Base-by-base conservation (phyloP, 2,797 vertebrate species). In the Molossus molossus region DNA sequence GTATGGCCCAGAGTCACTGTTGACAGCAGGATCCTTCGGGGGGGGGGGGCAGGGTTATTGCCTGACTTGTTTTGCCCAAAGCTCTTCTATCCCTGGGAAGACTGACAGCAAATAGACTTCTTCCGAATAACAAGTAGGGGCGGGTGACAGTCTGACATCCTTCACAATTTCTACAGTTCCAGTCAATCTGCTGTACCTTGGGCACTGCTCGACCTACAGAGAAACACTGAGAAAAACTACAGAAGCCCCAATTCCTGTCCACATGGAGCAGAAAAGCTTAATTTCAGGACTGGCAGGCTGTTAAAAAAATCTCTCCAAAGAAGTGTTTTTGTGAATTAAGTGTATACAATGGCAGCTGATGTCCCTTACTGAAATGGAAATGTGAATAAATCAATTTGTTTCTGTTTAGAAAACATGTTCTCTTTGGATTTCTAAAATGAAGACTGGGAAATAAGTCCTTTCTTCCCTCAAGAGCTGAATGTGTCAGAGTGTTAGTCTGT, bases 91-190 rank as follows among this genome's bases (percentile, higher is more conserved):
- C 27, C 18, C 57, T 14, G 0, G 0, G 15, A 94, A 96, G 80
- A 79, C 57, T 97, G 94, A 97, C 94, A 96, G 94, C 48, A 84
- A 40, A 87, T 67, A 77, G 37, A 57, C 55, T 80, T 86, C 48
- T 55, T 6, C 79, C 73, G 94, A 94, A 96, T 92, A 91, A 69
- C 33, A 93, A 83, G 70, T 53, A 33, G 50, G 48, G 77, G 4
- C 25, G 9, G 37, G 8, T 65, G 91, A 85, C 84, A 94, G 75
- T 45, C 55, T 90, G 94, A 87, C 89, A 76, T 82, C 94, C 86
- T 85, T 90, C 69, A 64, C 64, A 95, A 67, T 94, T 86, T 92
- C 48, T 83, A 3, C 45, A 64, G 65, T 55, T 76, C 75, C 60
- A 62, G 67, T 94, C 85, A 83, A 77, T 77, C 25, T 5, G 0